These are phyloP conservation scores for Liposcelis brunnea DNA, from an alignment of 2,888 invertebrate genomes.

Conservation along the genomic window DNA sequence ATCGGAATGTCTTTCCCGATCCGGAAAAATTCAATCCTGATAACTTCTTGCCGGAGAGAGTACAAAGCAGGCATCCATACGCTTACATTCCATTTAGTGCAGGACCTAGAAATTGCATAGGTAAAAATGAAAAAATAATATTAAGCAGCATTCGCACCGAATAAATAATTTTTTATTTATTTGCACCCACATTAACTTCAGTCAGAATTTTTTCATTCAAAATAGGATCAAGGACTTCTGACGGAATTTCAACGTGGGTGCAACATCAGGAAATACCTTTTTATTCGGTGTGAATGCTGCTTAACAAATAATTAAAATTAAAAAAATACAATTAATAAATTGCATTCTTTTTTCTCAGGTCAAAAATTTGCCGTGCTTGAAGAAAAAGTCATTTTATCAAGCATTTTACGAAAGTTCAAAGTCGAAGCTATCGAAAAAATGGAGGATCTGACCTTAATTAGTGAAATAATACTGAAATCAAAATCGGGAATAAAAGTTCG, in stretches of 20 bases:
- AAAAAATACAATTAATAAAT: too few relatives aligned
- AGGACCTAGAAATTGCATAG: constrained; percentile 44
- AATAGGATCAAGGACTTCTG: too few relatives aligned
- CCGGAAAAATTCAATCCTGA: constrained; percentile 34
- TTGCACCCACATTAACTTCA: too few relatives aligned
- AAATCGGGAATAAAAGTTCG: constrained; percentile 1
- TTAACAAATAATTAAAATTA: too few relatives aligned
- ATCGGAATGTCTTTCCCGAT: constrained; percentile 36
- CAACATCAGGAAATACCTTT: too few relatives aligned
- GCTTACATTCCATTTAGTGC: constrained; percentile 44
- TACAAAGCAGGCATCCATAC: constrained; percentile 24
- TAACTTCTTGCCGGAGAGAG: constrained; percentile 27
- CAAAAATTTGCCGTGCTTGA: constrained; percentile 4
- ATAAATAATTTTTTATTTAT: too few relatives aligned
- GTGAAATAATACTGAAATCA: not conserved
- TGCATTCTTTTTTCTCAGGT: constrained; percentile 7
- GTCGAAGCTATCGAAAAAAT: not conserved
- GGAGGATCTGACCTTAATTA: constrained; percentile 1
- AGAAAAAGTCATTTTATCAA: constrained; percentile 1
- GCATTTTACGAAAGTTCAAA: constrained; percentile 3
- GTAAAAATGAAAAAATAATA: too few relatives aligned
- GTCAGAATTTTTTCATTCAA: too few relatives aligned
- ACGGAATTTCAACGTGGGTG: too few relatives aligned
- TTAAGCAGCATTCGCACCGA: too few relatives aligned
- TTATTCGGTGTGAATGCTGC: too few relatives aligned